Base-by-base conservation (phyloP, 2,113 vertebrate genomes). In the Pterocles gutturalis region DNA sequence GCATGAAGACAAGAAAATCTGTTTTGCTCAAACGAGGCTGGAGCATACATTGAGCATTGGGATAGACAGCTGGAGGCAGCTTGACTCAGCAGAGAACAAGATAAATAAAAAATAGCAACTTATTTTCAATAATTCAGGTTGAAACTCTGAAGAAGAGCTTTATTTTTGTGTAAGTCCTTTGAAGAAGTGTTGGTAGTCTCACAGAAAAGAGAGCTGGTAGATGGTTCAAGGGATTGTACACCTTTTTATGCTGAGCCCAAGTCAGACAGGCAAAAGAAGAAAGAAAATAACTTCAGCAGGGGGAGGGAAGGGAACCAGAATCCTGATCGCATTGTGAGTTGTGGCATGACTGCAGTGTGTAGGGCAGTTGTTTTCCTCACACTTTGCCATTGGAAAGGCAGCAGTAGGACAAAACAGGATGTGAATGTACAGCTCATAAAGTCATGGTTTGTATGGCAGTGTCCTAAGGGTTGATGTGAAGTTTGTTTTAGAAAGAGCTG, bases 41-140 rank as follows among this genome's bases (percentile, higher is more conserved):
- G 28, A 73, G 28, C 34, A 55, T 36, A n/a, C 13, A 0, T 17
- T 57, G 60, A 46, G 10, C 34, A 65, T 90, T 90, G 54, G 67
- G 48, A 38, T 54, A 85, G 92, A 92, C 46, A 92, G 41, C 85
- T 92, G 54, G 28, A 73, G 60, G 71, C 82, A 88, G 22, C 82
- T 88, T 92, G 58, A 61, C 43, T 90, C 1, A 5, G 17, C 51
- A 88, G 67, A 95, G 75, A 83, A 62, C 33, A 96, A 51, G 46
- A 78, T 86, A 80, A 91, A 91, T 81, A 76, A 95, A 89, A 88
- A 75, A 38, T 51, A 45, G 14, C 54, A 54, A 48, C 16, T 67
- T 86, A 31, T 70, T 93, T 93, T 94, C 34, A 90, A 83, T 95
- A 86, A 81, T 94, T 94, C 82, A 75, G 60, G 28, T 33, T 43